Percentiles rank a stretch among this genome's conserved stretches.
These are phyloP conservation scores for Drosophila tripunctata DNA, from an alignment of 2,888 invertebrate genomes.

Conservation along the genomic window DNA sequence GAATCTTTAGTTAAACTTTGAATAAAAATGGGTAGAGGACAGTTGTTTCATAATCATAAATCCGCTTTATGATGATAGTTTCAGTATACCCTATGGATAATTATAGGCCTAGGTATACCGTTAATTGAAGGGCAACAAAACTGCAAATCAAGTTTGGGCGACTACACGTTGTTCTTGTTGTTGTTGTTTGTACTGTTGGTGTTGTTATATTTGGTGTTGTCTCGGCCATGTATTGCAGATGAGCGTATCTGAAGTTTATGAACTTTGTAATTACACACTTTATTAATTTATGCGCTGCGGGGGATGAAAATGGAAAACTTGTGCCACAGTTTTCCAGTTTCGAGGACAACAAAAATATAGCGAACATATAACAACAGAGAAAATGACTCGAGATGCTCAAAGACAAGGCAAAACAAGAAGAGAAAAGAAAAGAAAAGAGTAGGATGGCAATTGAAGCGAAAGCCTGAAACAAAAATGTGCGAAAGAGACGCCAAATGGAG, in stretches of 20 bases:
- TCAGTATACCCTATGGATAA: not conserved
- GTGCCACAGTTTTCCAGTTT: slow-evolving; percentile 8
- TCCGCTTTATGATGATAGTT: not conserved
- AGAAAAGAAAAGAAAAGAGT: not conserved
- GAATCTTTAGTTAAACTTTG: not conserved
- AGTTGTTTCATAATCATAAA: too few relatives aligned
- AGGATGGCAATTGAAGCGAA: not conserved
- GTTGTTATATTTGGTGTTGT: slow-evolving; percentile 25
- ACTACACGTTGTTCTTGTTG: slow-evolving; percentile 8
- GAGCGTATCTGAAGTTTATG: slow-evolving; percentile 74
- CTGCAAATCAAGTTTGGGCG: slow-evolving; percentile 38
- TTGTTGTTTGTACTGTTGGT: slow-evolving; percentile 12
- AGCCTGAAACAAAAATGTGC: not conserved
- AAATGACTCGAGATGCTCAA: slow-evolving; percentile 18
- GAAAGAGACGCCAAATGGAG: slow-evolving; percentile 13
- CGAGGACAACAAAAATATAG: slow-evolving; percentile 28
- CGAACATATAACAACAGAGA: slow-evolving; percentile 26
- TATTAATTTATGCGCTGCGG: slow-evolving; percentile 78
- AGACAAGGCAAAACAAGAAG: too few relatives aligned
- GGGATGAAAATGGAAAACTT: slow-evolving; percentile 34
- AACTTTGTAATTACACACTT: slow-evolving; percentile 80
- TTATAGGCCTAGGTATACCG: slow-evolving; percentile 4
- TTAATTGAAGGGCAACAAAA: slow-evolving; percentile 21
- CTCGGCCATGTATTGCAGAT: slow-evolving; percentile 65
- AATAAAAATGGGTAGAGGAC: too few relatives aligned